phyloP scores from a whole-genome alignment of 2,113 vertebrate genomes.

The Sigmodon hispidus region DNA sequence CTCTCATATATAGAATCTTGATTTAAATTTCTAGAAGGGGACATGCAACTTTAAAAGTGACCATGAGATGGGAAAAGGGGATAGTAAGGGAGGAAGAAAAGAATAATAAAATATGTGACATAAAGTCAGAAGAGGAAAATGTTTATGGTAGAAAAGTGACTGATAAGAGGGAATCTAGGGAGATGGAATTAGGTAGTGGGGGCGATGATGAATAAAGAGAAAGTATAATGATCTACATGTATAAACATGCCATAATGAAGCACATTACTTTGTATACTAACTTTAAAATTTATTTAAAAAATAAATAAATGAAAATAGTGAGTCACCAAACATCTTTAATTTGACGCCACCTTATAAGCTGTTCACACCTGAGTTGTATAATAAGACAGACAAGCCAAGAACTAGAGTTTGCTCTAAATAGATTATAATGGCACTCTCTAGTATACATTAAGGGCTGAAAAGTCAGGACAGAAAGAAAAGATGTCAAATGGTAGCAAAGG shows the following conservation, averaged over 20 bases:
- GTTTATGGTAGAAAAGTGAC: background rate
- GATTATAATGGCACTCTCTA: background rate
- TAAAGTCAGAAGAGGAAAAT: background rate
- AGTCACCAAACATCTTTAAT: background rate
- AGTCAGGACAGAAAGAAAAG: background rate
- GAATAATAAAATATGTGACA: too few species aligned
- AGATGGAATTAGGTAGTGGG: background rate
- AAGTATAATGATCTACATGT: background rate
- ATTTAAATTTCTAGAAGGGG: background rate
- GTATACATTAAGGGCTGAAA: background rate
- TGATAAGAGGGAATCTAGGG: background rate
- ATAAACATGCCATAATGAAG: background rate
- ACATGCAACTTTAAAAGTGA: background rate
- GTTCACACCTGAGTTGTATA: too few species aligned
- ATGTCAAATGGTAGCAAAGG: background rate
- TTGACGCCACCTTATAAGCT: background rate
- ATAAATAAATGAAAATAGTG: background rate
- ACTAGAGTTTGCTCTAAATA: background rate
- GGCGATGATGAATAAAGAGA: background rate
- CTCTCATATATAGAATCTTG: background rate
- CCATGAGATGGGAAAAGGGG: background rate
- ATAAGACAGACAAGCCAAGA: too few species aligned
- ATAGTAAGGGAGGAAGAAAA: background rate
- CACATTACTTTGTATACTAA: background rate
- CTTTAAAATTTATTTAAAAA: background rate